These are phyloP conservation scores for Chiridota heheva DNA, from an alignment of 35 echinoderm and acorn worm genomes.

Conservation along the genomic window DNA sequence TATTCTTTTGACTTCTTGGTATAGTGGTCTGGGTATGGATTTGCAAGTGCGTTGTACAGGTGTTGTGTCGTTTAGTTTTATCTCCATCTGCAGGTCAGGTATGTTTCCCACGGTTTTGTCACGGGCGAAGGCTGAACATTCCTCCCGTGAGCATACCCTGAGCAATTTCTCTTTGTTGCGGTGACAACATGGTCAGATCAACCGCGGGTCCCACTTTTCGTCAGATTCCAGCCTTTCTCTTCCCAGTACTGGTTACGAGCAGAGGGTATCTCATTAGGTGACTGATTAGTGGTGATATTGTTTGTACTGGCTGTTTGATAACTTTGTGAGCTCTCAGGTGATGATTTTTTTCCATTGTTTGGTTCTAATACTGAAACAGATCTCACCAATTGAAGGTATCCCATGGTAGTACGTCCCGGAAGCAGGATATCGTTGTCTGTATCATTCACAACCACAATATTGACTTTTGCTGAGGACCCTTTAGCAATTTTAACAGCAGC, in stretches of 20 bases:
- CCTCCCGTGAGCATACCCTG: slow-evolving; percentile 42
- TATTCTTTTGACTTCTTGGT: slow-evolving; percentile 36
- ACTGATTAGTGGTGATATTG: not conserved
- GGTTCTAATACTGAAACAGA: not conserved
- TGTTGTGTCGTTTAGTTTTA: not conserved
- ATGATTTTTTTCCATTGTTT: not conserved
- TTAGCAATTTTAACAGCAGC: slow-evolving; percentile 27
- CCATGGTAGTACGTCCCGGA: slow-evolving; percentile 57
- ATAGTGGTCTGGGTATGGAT: slow-evolving; percentile 36
- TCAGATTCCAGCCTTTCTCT: not conserved
- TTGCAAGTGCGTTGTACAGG: slow-evolving; percentile 24
- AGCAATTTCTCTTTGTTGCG: slow-evolving; percentile 11
- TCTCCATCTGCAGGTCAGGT: slow-evolving; percentile 7
- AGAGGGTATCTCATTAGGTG: not conserved
- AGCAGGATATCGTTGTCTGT: not conserved
- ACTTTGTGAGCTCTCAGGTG: not conserved
- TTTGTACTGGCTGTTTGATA: slow-evolving; percentile 5
- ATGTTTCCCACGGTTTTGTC: not conserved
- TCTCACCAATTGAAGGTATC: slow-evolving; percentile 21
- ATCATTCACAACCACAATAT: not conserved
- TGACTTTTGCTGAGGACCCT: slow-evolving; percentile 21
- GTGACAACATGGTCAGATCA: not conserved
- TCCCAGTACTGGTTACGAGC: too few relatives aligned
- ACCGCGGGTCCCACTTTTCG: slow-evolving; percentile 13
- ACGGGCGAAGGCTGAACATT: slow-evolving; percentile 15